A percentile compares a stretch with the other conserved stretches of the same genome.
Conservation (phyloP, 1,140 invertebrate species). For the Drosophila chauvacae region DNA sequence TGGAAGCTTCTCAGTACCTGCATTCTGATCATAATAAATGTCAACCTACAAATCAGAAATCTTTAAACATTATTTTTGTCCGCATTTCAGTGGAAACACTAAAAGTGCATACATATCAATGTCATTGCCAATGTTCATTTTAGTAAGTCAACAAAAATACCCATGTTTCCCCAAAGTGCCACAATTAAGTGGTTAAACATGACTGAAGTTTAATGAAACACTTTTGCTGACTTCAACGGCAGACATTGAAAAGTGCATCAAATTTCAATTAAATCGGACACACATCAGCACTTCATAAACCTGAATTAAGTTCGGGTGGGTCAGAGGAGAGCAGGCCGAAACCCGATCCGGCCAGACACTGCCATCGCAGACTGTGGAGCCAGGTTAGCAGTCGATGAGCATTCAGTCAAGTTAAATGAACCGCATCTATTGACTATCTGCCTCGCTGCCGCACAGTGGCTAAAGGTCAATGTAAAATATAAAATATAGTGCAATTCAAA, state of each 20-base stretch:
- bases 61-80: neutral
- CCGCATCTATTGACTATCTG: conserved; percentile 80
- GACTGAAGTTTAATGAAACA: conserved; percentile 39
- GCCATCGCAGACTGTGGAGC: conserved; percentile 37
- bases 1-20: neutral
- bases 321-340: conserved; percentile 18
- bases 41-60: neutral
- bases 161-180: conserved; percentile 30
- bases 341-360: conserved; percentile 23
- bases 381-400: conserved; percentile 69
- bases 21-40: neutral
- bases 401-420: conserved; percentile 81
- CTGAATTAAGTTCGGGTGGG: conserved; percentile 40
- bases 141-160: neutral
- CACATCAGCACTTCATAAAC: conserved; percentile 77
- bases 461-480: too few relatives aligned
- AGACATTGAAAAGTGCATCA: conserved; percentile 65
- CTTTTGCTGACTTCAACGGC: conserved; percentile 51
- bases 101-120: neutral
- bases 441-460: conserved; percentile 1
- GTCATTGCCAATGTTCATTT: conserved; percentile 4
- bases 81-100: too few relatives aligned
- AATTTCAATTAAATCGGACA: conserved; percentile 76
- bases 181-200: conserved; percentile 54
- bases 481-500: neutral